A percentile compares a stretch with the other conserved stretches of the same genome.
Conservation (phyloP, 1,140 invertebrate species). For the Drosophila eugracilis region DNA sequence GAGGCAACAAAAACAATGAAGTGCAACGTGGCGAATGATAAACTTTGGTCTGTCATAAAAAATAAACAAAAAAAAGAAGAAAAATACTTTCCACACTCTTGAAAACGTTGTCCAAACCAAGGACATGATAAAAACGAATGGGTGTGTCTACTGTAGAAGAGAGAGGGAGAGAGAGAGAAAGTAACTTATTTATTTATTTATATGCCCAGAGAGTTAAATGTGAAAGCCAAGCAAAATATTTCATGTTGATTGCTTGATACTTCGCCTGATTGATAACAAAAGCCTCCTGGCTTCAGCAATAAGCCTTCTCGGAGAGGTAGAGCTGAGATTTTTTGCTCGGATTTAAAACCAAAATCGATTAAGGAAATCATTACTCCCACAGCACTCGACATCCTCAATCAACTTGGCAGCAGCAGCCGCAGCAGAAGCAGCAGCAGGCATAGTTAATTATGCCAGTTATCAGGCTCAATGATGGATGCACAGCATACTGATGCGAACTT, state of each 20-base stretch:
- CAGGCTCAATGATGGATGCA: conserved; percentile 44
- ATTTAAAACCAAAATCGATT: conserved; percentile 35
- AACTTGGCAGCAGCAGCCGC: conserved; percentile 20
- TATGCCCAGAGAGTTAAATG: conserved; percentile 30
- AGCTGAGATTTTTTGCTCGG: conserved; percentile 10
- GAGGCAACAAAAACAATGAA: conserved; percentile 68
- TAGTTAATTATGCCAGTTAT: conserved; percentile 61
- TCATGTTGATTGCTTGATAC: conserved; percentile 23
- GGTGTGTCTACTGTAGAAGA: conserved; percentile 49
- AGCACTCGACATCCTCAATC: conserved; percentile 22
- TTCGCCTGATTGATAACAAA: conserved; percentile 11
- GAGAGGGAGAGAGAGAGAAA: no score
- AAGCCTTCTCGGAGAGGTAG: neutral
- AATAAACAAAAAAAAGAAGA: conserved; percentile 52
- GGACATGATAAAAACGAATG: conserved; percentile 45
- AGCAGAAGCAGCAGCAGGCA: conserved; percentile 8
- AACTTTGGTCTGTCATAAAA: conserved; percentile 77
- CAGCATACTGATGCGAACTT: conserved; percentile 21
- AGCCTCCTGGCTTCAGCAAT: neutral
- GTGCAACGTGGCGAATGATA: conserved; percentile 76
- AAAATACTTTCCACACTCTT: conserved; percentile 65
- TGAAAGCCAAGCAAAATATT: conserved; percentile 13
- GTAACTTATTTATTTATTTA: conserved; percentile 42
- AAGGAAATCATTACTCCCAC: conserved; percentile 22
- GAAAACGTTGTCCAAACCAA: conserved; percentile 31